Conservation (phyloP, 2,888 invertebrate genomes). For the Ophion ellenae region DNA sequence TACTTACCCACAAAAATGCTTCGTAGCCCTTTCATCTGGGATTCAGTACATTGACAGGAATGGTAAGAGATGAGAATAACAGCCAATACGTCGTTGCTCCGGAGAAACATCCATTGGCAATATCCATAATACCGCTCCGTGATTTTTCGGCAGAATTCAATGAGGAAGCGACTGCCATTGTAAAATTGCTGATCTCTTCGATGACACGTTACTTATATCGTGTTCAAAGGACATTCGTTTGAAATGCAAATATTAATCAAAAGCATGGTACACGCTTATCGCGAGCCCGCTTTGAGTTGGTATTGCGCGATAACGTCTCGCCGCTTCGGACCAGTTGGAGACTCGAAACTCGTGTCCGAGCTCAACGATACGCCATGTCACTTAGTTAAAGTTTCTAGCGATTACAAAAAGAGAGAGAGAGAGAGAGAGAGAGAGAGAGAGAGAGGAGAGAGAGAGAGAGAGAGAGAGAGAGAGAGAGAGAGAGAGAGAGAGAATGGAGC, state of each 20-base stretch:
- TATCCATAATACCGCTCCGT: no score
- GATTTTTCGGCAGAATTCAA: no score
- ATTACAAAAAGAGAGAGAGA: no score
- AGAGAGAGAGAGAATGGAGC: slow-evolving; percentile 7
- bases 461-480: background rate
- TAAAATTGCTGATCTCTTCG: background rate
- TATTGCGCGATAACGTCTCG: slow-evolving; percentile 49
- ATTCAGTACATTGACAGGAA: no score
- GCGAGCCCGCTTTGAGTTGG: slow-evolving; percentile 11
- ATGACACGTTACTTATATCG: background rate
- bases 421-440: slow-evolving; percentile 4
- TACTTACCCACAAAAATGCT: no score
- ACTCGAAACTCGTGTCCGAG: slow-evolving; percentile 22
- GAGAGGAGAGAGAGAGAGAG: background rate
- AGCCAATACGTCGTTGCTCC: no score
- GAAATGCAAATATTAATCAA: slow-evolving; percentile 44
- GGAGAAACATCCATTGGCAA: no score
- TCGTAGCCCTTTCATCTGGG: no score
- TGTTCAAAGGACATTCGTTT: slow-evolving; percentile 24
- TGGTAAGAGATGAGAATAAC: no score
- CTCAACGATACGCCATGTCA: slow-evolving; percentile 11
- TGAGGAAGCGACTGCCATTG: slow-evolving; percentile 1
- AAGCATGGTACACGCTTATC: slow-evolving; percentile 36
- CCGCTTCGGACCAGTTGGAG: slow-evolving; percentile 25
- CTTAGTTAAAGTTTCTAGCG: background rate